Evolutionary conservation across 2,888 invertebrate genomes (phyloP).

Genomic region (Epinotia demarniana): DNA sequence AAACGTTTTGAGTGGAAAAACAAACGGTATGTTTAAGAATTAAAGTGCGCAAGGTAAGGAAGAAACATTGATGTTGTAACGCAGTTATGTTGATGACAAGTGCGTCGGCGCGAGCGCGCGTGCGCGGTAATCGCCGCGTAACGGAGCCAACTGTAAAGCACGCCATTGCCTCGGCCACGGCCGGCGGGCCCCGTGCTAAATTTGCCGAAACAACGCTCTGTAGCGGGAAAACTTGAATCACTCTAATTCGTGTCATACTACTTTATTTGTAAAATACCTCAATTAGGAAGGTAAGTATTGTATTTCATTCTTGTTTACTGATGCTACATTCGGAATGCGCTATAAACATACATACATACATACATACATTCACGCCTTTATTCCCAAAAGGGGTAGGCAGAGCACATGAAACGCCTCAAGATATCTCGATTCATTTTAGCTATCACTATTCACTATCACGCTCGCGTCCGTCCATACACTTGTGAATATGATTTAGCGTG

Average conservation of each 20-base stretch:
- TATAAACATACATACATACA: no score
- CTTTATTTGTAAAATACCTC: constrained; percentile 55
- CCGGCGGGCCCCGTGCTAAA: constrained; percentile 81
- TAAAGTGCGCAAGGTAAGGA: constrained; percentile 27
- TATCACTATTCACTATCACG: not conserved
- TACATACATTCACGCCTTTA: no score
- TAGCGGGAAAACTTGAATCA: constrained; percentile 80
- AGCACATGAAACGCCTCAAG: no score
- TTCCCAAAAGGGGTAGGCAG: no score
- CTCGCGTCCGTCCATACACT: not conserved
- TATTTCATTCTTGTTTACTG: constrained; percentile 7
- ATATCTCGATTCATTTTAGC: not conserved
- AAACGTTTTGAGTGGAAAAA: constrained; percentile 27
- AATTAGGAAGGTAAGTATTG: constrained; percentile 47
- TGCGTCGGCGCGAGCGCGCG: constrained; percentile 61
- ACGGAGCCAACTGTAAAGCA: constrained; percentile 83
- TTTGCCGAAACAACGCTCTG: constrained; percentile 82
- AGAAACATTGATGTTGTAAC: constrained; percentile 48
- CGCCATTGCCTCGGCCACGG: constrained; percentile 80
- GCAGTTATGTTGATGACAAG: constrained; percentile 56
- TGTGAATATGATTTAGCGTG: not conserved
- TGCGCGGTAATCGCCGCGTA: constrained; percentile 80
- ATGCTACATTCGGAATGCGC: not conserved
- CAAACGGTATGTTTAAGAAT: constrained; percentile 31
- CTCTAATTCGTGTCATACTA: constrained; percentile 68